Percentiles rank a stretch among this genome's conserved stretches.
Evolutionary conservation across 1,140 invertebrate genomes (phyloP).

Genomic region (Maniola jurtina): DNA sequence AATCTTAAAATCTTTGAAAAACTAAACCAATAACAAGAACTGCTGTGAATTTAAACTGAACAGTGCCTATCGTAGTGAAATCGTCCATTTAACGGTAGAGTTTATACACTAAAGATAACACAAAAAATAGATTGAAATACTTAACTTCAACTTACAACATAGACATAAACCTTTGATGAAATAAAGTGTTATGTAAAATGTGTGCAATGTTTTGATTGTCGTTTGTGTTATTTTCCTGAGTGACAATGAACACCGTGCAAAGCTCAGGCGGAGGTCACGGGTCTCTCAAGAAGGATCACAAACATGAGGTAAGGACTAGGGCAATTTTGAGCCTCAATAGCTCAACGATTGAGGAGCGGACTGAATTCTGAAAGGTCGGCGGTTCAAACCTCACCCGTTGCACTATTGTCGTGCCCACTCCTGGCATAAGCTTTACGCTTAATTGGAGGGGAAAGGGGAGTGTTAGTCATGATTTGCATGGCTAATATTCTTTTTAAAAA

Average conservation of each 20-base stretch:
- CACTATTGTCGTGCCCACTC: too few species aligned
- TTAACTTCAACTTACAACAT: not conserved
- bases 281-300: slow-evolving; percentile 71
- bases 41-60: slow-evolving; percentile 30
- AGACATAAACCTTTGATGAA: not conserved
- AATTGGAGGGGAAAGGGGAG: too few species aligned
- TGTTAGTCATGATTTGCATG: too few species aligned
- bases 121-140: slow-evolving; percentile 2
- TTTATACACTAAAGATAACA: slow-evolving; percentile 22
- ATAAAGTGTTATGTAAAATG: slow-evolving; percentile 7
- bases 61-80: slow-evolving; percentile 49
- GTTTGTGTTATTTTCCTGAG: slow-evolving; percentile 1
- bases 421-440: too few species aligned
- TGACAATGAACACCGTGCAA: slow-evolving; percentile 73
- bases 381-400: too few species aligned
- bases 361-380: too few species aligned
- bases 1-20: not conserved
- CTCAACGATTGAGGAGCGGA: too few species aligned
- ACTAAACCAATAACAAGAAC: slow-evolving; percentile 1
- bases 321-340: too few species aligned
- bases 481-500: too few species aligned
- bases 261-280: slow-evolving; percentile 69
- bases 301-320: slow-evolving; percentile 60
- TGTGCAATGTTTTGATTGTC: slow-evolving; percentile 17
- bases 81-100: slow-evolving; percentile 51